Evolutionary conservation across 2,888 invertebrate species (phyloP), one percentile per base, ranked within the genome.

Genomic region (Ormyrus rosae): DNA sequence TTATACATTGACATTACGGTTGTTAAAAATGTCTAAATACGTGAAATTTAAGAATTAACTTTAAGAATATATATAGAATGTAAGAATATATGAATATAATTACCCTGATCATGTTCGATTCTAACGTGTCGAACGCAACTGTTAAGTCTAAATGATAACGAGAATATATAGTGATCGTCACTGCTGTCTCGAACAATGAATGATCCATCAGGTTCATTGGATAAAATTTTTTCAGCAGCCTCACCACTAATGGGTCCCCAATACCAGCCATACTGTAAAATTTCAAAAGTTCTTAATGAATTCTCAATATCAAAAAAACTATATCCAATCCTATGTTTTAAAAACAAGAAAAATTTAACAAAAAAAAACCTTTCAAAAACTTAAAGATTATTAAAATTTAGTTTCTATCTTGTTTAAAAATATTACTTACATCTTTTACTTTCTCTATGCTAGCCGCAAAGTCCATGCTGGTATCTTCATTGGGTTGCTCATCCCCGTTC

Each of bases 81-180:
- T 3, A 34, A 53, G 10, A 56, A 65, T 68, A 55, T 55, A 51
- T 68, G 8, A n/a, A 19, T 53, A 65, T 46, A 88, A 91, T 92
- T 91, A 96, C 97, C 97, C 93, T 97, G 97, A 92, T 97, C 97
- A 90, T 98, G 97, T 91, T 98, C 98, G 91, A 98, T 98, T 90
- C 98, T 93, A 82, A 97, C 97, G 91, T 98, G 98, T 83, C 97
- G 93, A 85, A 98, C 95, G 87, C 94, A 94, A 87, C 96, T 96
- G 91, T 97, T 97, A 83, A 98, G 92, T 91, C 97, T 97, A 92
- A 98, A 98, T 50, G 97, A 97, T 85, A 98, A 92, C 68, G 97
- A 97, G 91, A 98, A 98, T 88, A 98, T 97, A 91, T 98, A 98
- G 92, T 97, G 97, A 91, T 97, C 96, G 91, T 98, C 98, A 87